A percentile compares a stretch with the other conserved stretches of the same genome.
phyloP scores from a whole-genome alignment of 2,888 invertebrate species.

The Vesta saturnalis region DNA sequence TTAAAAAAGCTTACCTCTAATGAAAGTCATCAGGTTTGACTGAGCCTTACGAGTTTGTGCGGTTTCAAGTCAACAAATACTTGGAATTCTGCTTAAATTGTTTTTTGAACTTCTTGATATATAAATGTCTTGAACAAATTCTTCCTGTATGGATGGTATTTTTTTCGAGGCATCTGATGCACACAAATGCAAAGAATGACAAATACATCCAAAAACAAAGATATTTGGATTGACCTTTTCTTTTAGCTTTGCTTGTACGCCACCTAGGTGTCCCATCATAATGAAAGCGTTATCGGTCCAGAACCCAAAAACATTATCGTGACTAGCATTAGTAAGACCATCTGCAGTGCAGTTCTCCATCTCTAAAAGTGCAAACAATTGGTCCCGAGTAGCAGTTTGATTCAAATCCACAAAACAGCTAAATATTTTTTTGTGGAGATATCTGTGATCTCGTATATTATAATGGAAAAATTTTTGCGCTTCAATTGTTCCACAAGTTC shows the following conservation, averaged over 20 bases:
- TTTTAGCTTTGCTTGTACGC: background rate
- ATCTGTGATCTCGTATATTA: background rate
- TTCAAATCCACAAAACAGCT: background rate
- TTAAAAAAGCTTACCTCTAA: too few species aligned
- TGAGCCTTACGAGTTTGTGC: background rate
- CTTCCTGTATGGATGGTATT: background rate
- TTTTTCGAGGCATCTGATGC: background rate
- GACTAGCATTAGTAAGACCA: background rate
- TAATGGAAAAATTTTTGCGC: background rate
- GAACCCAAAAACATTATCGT: background rate
- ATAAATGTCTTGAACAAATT: background rate
- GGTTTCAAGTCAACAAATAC: too few species aligned
- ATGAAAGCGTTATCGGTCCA: background rate
- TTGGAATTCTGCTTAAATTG: too few species aligned
- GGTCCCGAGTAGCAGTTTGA: background rate
- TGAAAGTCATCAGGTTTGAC: background rate
- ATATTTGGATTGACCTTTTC: background rate
- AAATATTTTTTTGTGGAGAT: background rate
- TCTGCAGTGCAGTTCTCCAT: background rate
- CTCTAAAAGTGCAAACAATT: background rate
- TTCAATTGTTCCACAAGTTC: background rate
- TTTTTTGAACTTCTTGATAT: background rate
- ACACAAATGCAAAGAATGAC: background rate
- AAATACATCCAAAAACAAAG: background rate
- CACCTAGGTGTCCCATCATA: background rate